Percentiles rank a stretch among this genome's conserved stretches.
phyloP scores from a whole-genome alignment of 2,113 vertebrate species.

The Erpornis zantholeuca region DNA sequence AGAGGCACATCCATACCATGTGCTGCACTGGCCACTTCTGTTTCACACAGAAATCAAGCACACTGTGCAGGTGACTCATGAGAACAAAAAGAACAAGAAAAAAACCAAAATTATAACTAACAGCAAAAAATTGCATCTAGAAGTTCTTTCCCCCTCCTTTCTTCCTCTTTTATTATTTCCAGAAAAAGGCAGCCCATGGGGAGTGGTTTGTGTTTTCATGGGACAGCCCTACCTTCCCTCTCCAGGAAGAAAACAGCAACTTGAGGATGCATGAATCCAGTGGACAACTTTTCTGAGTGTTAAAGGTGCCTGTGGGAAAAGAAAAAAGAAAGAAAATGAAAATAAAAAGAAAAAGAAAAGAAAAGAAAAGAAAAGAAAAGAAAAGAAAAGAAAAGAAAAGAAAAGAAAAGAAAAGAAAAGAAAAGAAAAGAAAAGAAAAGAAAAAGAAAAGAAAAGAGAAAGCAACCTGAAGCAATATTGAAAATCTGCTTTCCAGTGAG shows the following conservation, averaged over 20 bases:
- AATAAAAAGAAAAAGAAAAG: too few species aligned
- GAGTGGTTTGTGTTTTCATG: neutral
- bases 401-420: neutral
- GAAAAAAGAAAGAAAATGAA: too few species aligned
- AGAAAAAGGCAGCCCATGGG: neutral
- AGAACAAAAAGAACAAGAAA: neutral
- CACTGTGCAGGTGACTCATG: neutral
- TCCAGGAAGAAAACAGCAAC: neutral
- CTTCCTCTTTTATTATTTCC: neutral
- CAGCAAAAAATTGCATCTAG: neutral
- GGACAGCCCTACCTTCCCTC: neutral
- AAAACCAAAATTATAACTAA: rapidly evolving
- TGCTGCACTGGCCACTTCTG: neutral
- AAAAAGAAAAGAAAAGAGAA: rapidly evolving
- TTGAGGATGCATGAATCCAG: neutral
- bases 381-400: neutral
- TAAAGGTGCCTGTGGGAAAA: neutral
- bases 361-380: neutral
- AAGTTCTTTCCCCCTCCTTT: neutral
- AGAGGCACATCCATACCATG: rapidly evolving
- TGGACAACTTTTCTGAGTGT: neutral
- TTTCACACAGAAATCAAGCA: neutral
- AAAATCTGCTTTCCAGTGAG: neutral
- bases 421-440: too few species aligned
- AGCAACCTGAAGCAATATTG: neutral